Percentiles rank a stretch among this genome's conserved stretches.
phyloP scores from a whole-genome alignment of 2,888 invertebrate genomes.

The Ectemnius lituratus region DNA sequence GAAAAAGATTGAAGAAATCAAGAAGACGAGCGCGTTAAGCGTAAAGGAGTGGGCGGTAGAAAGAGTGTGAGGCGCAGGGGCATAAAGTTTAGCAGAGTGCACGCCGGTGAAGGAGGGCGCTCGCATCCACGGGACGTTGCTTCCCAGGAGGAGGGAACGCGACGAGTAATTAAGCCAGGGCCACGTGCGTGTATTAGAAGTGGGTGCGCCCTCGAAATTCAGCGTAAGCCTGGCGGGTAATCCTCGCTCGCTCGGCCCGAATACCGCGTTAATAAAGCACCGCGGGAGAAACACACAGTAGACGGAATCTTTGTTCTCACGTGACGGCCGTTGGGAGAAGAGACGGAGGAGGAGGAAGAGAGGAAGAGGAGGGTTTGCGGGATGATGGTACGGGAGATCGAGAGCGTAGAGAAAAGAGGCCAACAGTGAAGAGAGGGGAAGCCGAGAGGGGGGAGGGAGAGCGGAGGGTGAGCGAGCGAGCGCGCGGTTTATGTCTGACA shows the following conservation, averaged over 20 bases:
- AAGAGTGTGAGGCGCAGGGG: too few relatives aligned
- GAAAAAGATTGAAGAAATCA: too few relatives aligned
- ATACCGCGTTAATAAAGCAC: conserved; percentile 58
- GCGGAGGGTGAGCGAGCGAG: conserved; percentile 9
- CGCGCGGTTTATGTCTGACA: conserved; percentile 63
- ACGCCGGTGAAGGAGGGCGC: too few relatives aligned
- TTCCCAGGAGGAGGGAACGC: neutral
- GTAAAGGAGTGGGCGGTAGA: too few relatives aligned
- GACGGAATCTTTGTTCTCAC: conserved; percentile 49
- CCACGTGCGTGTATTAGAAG: conserved; percentile 12
- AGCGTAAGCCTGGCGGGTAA: conserved; percentile 27
- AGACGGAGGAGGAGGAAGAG: neutral
- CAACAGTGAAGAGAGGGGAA: conserved; percentile 29
- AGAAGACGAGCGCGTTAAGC: too few relatives aligned
- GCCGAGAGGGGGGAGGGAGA: conserved; percentile 13
- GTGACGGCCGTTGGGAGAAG: conserved; percentile 6
- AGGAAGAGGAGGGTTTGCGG: neutral
- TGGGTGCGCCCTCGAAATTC: conserved; percentile 28
- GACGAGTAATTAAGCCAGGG: neutral
- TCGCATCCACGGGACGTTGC: too few relatives aligned
- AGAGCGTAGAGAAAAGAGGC: conserved; percentile 12
- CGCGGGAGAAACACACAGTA: conserved; percentile 31
- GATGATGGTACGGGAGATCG: conserved; percentile 1
- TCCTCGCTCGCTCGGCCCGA: conserved; percentile 42
- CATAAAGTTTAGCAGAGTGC: too few relatives aligned